phyloP scores from a whole-genome alignment of 2,888 invertebrate genomes.

The Drosophila anomelani region DNA sequence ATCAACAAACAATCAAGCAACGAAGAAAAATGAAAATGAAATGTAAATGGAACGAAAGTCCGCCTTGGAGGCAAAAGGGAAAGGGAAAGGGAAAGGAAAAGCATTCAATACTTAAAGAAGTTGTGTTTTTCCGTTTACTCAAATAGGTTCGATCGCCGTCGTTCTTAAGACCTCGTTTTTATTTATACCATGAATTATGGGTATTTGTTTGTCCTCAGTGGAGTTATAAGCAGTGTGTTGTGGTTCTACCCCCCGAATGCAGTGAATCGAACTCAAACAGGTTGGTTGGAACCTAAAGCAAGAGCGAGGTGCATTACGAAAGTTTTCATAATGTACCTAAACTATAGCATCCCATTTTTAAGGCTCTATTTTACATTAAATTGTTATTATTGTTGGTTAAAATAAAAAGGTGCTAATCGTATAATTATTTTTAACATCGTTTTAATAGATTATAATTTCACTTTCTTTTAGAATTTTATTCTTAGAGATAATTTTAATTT shows the following conservation, averaged over 20 bases:
- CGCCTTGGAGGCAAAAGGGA: constrained; percentile 3
- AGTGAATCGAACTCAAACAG: constrained; percentile 63
- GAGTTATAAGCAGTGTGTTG: neutral
- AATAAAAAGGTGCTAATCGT: no score
- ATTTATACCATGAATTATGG: constrained; percentile 4
- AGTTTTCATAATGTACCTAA: no score
- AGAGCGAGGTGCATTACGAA: neutral
- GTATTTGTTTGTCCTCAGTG: neutral
- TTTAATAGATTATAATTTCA: no score
- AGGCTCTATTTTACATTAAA: no score
- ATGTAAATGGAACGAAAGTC: constrained; percentile 27
- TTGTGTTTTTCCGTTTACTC: neutral
- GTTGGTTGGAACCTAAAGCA: constrained; percentile 45
- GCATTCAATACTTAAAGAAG: constrained; percentile 10
- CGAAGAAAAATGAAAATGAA: constrained; percentile 39
- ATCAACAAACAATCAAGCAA: constrained; percentile 52
- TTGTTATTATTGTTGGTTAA: no score
- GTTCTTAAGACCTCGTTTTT: constrained; percentile 6
- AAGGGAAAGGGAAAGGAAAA: constrained; percentile 16
- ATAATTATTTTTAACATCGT: no score
- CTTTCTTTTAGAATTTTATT: no score
- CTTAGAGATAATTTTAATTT: no score
- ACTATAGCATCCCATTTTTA: no score
- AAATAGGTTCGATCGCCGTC: constrained; percentile 16
- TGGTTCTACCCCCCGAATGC: constrained; percentile 40